Percentiles rank a stretch among this genome's conserved stretches.
These are phyloP conservation scores for Piezodorus guildinii DNA, from an alignment of 1,140 invertebrate genomes.

Conservation along the genomic window DNA sequence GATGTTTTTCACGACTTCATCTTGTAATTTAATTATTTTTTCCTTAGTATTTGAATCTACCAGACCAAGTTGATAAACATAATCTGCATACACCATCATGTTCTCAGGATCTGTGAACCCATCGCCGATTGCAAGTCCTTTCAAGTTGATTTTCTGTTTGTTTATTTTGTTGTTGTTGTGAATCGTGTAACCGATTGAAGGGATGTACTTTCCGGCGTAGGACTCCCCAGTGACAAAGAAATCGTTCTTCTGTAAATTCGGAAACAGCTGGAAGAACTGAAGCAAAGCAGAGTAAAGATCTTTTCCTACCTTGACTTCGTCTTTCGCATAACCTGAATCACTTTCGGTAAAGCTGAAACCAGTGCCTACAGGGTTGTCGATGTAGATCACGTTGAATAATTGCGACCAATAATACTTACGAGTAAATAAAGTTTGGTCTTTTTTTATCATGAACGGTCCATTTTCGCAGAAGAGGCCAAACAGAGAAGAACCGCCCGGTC, in stretches of 20 bases:
- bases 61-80: constrained; percentile 64
- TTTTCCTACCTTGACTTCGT: constrained; percentile 40
- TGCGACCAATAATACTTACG: constrained; percentile 40
- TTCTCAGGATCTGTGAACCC: constrained; percentile 69
- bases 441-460: constrained; percentile 50
- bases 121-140: constrained; percentile 73
- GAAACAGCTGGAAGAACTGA: constrained; percentile 59
- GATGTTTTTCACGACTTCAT: background rate
- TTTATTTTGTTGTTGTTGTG: constrained; percentile 38
- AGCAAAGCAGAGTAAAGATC: constrained; percentile 51
- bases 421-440: constrained; percentile 14
- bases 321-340: constrained; percentile 9
- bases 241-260: constrained; percentile 25
- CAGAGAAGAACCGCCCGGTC: constrained; percentile 66
- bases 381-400: constrained; percentile 65
- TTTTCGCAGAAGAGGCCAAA: constrained; percentile 73
- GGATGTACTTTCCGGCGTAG: constrained; percentile 45
- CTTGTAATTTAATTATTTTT: constrained; percentile 21
- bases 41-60: constrained; percentile 22
- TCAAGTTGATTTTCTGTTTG: constrained; percentile 51
- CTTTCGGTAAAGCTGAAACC: constrained; percentile 26
- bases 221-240: constrained; percentile 40
- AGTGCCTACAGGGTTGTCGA: constrained; percentile 50
- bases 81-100: constrained; percentile 65
- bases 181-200: constrained; percentile 39